phyloP scores from a whole-genome alignment of 1,140 invertebrate genomes.

The Drosophila biarmipes region DNA sequence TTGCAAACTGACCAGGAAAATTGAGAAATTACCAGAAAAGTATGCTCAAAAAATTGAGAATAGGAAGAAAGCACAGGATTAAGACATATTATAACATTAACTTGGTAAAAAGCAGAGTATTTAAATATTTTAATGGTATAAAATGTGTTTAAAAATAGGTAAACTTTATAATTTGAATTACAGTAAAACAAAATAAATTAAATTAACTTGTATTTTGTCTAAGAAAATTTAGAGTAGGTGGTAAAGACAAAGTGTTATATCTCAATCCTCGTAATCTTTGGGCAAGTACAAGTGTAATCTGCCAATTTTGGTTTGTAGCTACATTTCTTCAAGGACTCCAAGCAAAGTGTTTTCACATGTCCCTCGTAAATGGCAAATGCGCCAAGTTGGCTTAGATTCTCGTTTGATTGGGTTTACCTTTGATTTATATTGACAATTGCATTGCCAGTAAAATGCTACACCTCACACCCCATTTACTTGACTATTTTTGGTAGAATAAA shows the following conservation, averaged over 20 bases:
- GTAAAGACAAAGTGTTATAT: neutral
- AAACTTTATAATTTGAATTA: too few relatives aligned
- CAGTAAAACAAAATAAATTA: too few relatives aligned
- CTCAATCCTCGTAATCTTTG: neutral
- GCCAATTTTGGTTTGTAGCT: neutral
- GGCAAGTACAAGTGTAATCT: neutral
- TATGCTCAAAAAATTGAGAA: too few relatives aligned
- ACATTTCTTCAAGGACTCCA: neutral
- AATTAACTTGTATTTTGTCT: too few relatives aligned
- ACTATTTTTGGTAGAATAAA: slow-evolving; percentile 1
- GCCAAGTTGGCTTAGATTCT: slow-evolving; percentile 22
- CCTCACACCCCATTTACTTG: neutral
- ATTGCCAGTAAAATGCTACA: slow-evolving; percentile 17
- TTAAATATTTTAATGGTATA: too few relatives aligned
- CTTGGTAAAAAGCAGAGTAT: too few relatives aligned
- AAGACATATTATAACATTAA: too few relatives aligned
- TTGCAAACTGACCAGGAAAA: neutral
- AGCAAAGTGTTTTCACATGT: slow-evolving; percentile 47
- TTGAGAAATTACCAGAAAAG: neutral
- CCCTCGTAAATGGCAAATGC: slow-evolving; percentile 33
- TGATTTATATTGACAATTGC: slow-evolving; percentile 59
- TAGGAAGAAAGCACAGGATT: too few relatives aligned
- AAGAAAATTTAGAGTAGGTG: too few relatives aligned
- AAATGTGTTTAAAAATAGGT: too few relatives aligned
- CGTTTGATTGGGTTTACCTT: slow-evolving; percentile 27